Evolutionary conservation across 2,888 invertebrate genomes (phyloP).

Genomic region (Drosophila testacea): DNA sequence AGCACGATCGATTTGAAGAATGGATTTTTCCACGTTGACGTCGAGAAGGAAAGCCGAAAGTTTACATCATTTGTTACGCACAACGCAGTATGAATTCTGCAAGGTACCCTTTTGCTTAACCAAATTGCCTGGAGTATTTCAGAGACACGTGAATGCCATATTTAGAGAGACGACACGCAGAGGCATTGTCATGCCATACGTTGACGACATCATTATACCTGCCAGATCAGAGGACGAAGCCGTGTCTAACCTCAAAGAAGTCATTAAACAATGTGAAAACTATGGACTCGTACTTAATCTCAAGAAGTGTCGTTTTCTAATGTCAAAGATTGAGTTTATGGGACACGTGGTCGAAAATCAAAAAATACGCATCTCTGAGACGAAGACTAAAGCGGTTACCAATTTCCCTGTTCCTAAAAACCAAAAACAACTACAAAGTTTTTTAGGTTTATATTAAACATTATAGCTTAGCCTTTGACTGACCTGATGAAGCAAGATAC

Average conservation of each 20-base stretch:
- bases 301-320: slow-evolving; percentile 14
- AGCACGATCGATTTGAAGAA: slow-evolving; percentile 53
- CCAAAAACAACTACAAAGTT: background rate
- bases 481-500: background rate
- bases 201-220: slow-evolving; percentile 11
- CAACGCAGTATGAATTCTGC: too few species aligned
- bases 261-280: background rate
- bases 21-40: slow-evolving; percentile 48
- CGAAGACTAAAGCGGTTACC: slow-evolving; percentile 1
- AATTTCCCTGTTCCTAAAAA: background rate
- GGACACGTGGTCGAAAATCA: slow-evolving; percentile 6
- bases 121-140: too few species aligned
- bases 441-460: background rate
- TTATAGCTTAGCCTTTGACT: background rate
- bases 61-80: slow-evolving; percentile 65
- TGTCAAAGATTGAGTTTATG: too few species aligned
- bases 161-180: slow-evolving; percentile 40
- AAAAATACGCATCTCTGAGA: background rate
- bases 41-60: slow-evolving; percentile 25
- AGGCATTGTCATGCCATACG: slow-evolving; percentile 30
- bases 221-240: background rate
- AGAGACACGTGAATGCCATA: slow-evolving; percentile 28
- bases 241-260: background rate
- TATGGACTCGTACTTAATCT: slow-evolving; percentile 3
- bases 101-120: too few species aligned